These are phyloP conservation scores for Calcarius ornatus DNA, from an alignment of 2,113 vertebrate genomes.

Conservation along the genomic window DNA sequence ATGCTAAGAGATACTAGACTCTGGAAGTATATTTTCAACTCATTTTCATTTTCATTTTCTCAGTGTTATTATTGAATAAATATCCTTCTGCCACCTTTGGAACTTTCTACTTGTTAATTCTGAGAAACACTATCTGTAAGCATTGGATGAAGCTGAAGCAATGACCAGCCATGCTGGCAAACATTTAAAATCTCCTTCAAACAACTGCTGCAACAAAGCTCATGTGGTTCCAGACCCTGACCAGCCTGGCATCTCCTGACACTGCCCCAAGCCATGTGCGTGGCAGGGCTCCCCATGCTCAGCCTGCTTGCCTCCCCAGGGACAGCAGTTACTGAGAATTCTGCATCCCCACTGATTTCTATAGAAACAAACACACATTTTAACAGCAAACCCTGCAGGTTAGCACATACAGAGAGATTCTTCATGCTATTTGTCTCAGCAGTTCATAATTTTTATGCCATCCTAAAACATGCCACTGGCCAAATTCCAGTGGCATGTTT, in stretches of 20 bases:
- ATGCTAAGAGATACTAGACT: neutral
- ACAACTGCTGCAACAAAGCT: neutral
- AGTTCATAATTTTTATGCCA: neutral
- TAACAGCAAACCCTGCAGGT: neutral
- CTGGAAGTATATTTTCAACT: neutral
- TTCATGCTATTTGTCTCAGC: neutral
- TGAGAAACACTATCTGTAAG: neutral
- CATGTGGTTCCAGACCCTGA: neutral
- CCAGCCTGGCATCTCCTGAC: neutral
- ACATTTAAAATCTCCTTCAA: neutral
- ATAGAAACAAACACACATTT: neutral
- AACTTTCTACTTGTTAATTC: neutral
- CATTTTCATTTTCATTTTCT: neutral
- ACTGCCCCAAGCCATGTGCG: neutral
- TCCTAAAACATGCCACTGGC: neutral
- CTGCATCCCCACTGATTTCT: neutral
- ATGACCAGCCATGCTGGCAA: neutral
- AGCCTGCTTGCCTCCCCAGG: neutral
- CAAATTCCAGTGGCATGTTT: neutral
- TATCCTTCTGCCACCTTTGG: neutral
- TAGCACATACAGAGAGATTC: neutral
- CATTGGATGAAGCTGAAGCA: neutral
- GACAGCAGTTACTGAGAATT: neutral
- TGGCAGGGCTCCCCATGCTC: neutral
- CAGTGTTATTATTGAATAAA: neutral